Conservation (phyloP, 2,888 invertebrate species). For the Dysmachus trigonus region DNA sequence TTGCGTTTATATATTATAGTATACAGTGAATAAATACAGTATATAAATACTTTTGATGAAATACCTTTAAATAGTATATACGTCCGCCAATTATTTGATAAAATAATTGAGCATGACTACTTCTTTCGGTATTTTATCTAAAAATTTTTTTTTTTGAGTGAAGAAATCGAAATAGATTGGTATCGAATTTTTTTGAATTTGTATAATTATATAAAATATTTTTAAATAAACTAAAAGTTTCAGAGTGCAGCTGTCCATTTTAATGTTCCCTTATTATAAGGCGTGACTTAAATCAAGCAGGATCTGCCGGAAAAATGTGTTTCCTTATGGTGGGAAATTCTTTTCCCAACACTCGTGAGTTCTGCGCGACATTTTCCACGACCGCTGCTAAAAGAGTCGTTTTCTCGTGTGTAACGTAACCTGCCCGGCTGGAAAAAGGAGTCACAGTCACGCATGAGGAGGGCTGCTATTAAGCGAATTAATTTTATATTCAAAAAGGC, state of each 20-base stretch:
- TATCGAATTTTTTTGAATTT: too few relatives aligned
- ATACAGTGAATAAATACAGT: too few relatives aligned
- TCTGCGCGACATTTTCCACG: not conserved
- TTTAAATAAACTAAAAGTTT: not conserved
- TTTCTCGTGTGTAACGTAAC: not conserved
- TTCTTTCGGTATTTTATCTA: too few relatives aligned
- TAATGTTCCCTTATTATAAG: not conserved
- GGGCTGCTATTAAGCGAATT: conserved; percentile 6
- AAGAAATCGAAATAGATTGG: too few relatives aligned
- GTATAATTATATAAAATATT: too few relatives aligned
- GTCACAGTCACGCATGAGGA: not conserved
- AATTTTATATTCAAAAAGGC: conserved; percentile 12
- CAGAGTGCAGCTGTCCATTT: not conserved
- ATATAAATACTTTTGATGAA: too few relatives aligned
- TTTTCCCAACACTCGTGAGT: not conserved
- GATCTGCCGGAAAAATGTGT: not conserved
- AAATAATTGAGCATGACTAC: too few relatives aligned
- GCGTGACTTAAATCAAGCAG: not conserved
- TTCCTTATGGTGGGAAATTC: not conserved
- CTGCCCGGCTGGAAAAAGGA: not conserved
- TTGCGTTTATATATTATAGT: too few relatives aligned
- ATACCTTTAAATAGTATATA: too few relatives aligned
- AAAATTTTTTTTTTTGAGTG: too few relatives aligned
- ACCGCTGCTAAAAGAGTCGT: not conserved
- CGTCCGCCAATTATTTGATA: too few relatives aligned